Conservation (phyloP, 2,113 vertebrate genomes). For the Balaeniceps rex region DNA sequence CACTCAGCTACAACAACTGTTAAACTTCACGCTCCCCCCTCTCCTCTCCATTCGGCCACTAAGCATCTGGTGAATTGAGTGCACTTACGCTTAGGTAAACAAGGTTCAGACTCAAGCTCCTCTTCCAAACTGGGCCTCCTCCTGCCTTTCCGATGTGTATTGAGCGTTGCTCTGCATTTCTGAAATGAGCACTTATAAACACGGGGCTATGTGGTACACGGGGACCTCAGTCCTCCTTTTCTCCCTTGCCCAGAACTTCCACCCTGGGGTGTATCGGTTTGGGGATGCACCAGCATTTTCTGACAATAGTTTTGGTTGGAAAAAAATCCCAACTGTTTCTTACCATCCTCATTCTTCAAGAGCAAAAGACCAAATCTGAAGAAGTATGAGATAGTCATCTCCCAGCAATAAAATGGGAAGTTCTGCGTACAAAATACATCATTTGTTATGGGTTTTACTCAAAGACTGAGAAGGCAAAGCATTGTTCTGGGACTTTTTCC, state of each 20-base stretch:
- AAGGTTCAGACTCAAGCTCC: not conserved
- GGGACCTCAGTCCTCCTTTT: not conserved
- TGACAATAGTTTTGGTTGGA: not conserved
- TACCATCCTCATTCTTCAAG: not conserved
- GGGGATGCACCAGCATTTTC: not conserved
- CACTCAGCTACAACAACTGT: not conserved
- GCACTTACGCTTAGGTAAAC: not conserved
- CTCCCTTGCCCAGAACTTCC: not conserved
- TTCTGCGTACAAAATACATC: not conserved
- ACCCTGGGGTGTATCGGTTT: not conserved
- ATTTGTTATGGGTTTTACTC: not conserved
- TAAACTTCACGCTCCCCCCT: not conserved
- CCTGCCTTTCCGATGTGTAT: not conserved
- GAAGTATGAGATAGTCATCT: not conserved
- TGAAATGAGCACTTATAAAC: not conserved
- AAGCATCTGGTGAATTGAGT: not conserved
- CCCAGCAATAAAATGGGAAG: not conserved
- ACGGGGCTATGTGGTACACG: fast-evolving
- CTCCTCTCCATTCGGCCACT: not conserved
- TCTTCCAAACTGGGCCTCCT: not conserved
- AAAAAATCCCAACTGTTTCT: not conserved
- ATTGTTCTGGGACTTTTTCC: not conserved
- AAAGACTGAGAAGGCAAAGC: not conserved
- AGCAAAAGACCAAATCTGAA: not conserved
- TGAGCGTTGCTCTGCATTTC: not conserved